Conservation (phyloP, 2,113 vertebrate species). For the Limnothrissa miodon region DNA sequence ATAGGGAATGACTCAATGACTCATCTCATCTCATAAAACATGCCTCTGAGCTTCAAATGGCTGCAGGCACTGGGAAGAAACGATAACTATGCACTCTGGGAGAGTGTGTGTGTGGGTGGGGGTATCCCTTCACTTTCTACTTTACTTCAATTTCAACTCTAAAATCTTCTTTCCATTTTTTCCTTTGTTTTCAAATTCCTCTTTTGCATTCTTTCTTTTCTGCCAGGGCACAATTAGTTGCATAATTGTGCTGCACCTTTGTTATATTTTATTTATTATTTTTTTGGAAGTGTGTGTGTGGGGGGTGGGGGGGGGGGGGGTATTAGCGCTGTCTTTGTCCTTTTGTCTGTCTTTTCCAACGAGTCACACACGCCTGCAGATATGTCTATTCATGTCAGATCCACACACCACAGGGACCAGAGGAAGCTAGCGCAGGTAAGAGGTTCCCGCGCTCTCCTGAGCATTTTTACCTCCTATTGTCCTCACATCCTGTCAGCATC, state of each 20-base stretch:
- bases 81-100: slow-evolving; percentile 54
- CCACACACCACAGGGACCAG: neutral
- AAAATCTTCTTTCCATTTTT: slow-evolving; percentile 30
- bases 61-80: slow-evolving; percentile 47
- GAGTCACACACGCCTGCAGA: neutral
- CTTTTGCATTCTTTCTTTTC: slow-evolving; percentile 50
- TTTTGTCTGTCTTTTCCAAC: neutral
- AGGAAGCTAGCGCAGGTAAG: neutral
- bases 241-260: slow-evolving; percentile 60
- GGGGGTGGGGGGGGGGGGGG: no score
- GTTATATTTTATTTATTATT: slow-evolving; percentile 6
- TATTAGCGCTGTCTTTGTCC: slow-evolving; percentile 6
- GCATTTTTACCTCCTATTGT: neutral
- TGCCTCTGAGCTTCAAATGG: slow-evolving; percentile 40
- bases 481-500: neutral
- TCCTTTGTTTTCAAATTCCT: slow-evolving; percentile 39
- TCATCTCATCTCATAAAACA: slow-evolving; percentile 62
- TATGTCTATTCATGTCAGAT: neutral
- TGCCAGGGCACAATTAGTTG: slow-evolving; percentile 70
- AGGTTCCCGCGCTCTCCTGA: neutral
- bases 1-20: no score
- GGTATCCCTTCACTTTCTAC: slow-evolving; percentile 4
- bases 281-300: no score
- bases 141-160: slow-evolving; percentile 2
- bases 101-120: slow-evolving; percentile 5